Evolutionary conservation across 2,797 vertebrate species (phyloP).

Genomic region (Melanotaenia parkinsoni): DNA sequence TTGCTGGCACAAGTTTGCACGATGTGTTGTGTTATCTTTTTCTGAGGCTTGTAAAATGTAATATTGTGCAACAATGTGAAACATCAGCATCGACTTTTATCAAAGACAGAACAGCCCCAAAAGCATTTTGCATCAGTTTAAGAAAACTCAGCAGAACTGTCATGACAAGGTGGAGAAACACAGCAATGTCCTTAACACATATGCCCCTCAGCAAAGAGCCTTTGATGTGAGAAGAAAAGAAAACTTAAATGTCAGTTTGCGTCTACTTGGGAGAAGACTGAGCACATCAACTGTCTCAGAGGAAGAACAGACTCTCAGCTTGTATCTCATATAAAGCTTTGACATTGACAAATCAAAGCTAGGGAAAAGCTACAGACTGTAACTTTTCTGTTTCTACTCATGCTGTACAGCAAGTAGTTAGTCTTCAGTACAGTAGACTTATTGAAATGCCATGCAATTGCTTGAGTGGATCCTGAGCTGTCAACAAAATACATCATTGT

Average conservation of each 20-base stretch:
- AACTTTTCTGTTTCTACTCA: slow-evolving; percentile 35
- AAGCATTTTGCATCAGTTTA: slow-evolving; percentile 55
- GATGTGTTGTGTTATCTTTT: slow-evolving; percentile 47
- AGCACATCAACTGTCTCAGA: slow-evolving; percentile 53
- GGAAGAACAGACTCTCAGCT: slow-evolving; percentile 35
- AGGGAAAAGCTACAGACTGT: slow-evolving; percentile 27
- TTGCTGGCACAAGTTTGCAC: slow-evolving; percentile 41
- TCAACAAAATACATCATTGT: slow-evolving; percentile 41
- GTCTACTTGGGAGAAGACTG: slow-evolving; percentile 36
- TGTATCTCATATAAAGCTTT: slow-evolving; percentile 33
- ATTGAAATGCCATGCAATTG: slow-evolving; percentile 45
- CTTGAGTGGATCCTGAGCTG: slow-evolving; percentile 44
- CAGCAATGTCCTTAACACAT: slow-evolving; percentile 50
- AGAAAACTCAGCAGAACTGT: slow-evolving; percentile 66
- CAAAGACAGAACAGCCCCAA: slow-evolving; percentile 49
- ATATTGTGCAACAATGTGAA: slow-evolving; percentile 49
- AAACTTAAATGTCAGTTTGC: slow-evolving; percentile 50
- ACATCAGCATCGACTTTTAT: slow-evolving; percentile 56
- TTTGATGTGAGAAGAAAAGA: slow-evolving; percentile 47
- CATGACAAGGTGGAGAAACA: slow-evolving; percentile 48
- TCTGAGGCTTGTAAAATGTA: slow-evolving; percentile 53
- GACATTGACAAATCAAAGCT: slow-evolving; percentile 71
- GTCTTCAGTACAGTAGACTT: slow-evolving; percentile 52
- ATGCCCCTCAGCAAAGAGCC: slow-evolving; percentile 44
- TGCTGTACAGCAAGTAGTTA: slow-evolving; percentile 26